Evolutionary conservation across 2,888 invertebrate species (phyloP).

Genomic region (Nemotelus nigrinus): DNA sequence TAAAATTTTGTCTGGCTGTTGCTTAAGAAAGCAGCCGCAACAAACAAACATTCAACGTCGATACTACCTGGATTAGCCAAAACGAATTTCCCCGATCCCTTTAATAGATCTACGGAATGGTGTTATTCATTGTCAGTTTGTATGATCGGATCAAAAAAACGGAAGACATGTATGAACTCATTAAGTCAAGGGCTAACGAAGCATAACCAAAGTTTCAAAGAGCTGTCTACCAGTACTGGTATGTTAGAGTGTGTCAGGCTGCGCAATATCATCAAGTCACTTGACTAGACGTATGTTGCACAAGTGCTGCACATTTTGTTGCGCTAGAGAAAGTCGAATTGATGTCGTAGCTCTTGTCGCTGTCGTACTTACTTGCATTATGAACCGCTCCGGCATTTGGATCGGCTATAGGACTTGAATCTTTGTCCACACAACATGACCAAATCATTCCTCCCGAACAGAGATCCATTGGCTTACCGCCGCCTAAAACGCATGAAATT

Average conservation of each 20-base stretch:
- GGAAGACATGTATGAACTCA: not conserved
- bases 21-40: too few relatives aligned
- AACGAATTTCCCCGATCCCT: too few relatives aligned
- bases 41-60: too few relatives aligned
- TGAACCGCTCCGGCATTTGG: slow-evolving; percentile 75
- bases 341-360: not conserved
- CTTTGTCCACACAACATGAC: slow-evolving; percentile 90
- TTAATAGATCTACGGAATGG: too few relatives aligned
- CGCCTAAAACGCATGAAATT: slow-evolving; percentile 89
- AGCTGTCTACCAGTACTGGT: not conserved
- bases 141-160: too few relatives aligned
- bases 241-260: not conserved
- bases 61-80: too few relatives aligned
- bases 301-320: slow-evolving; percentile 23
- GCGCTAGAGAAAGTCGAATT: slow-evolving; percentile 16
- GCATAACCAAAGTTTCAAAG: slow-evolving; percentile 18
- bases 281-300: slow-evolving; percentile 9
- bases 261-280: not conserved
- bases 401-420: slow-evolving; percentile 68
- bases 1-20: too few relatives aligned
- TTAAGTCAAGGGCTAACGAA: slow-evolving; percentile 17
- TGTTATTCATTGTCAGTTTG: too few relatives aligned
- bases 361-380: slow-evolving; percentile 83
- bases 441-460: slow-evolving; percentile 95
- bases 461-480: slow-evolving; percentile 86